Evolutionary conservation across 2,888 invertebrate species (phyloP).

Genomic region (Leptinotarsa rubiginosa): DNA sequence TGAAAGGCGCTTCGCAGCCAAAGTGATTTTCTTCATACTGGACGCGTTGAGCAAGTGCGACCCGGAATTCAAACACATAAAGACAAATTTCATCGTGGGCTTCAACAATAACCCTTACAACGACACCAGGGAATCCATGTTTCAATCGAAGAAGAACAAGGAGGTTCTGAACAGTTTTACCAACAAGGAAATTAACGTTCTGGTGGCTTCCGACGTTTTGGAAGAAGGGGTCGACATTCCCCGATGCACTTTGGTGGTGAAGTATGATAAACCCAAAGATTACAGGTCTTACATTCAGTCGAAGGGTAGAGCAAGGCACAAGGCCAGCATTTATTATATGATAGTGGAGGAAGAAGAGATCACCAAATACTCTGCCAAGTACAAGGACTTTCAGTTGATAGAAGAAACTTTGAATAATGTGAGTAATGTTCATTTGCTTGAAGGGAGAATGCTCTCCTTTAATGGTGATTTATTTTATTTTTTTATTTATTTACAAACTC

Average conservation of each 20-base stretch:
- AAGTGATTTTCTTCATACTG: slow-evolving; percentile 78
- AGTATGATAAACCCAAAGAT: slow-evolving; percentile 78
- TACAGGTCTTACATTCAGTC: slow-evolving; percentile 89
- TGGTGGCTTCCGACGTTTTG: slow-evolving; percentile 83
- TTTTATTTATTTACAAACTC: no score
- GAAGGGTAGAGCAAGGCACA: slow-evolving; percentile 86
- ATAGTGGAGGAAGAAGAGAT: slow-evolving; percentile 65
- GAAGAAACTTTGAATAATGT: slow-evolving; percentile 70
- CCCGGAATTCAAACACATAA: slow-evolving; percentile 70
- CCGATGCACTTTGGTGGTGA: slow-evolving; percentile 82
- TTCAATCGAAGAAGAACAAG: slow-evolving; percentile 67
- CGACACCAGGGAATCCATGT: slow-evolving; percentile 70
- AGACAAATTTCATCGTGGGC: slow-evolving; percentile 81
- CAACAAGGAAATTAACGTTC: slow-evolving; percentile 72
- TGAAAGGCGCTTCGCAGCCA: slow-evolving; percentile 79
- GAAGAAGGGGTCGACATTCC: slow-evolving; percentile 93
- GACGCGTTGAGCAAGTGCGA: slow-evolving; percentile 67
- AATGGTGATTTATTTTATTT: no score
- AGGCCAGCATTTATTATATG: slow-evolving; percentile 72
- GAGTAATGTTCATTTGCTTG: slow-evolving; percentile 47
- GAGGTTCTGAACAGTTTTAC: slow-evolving; percentile 70
- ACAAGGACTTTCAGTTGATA: slow-evolving; percentile 63
- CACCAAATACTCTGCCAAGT: slow-evolving; percentile 59
- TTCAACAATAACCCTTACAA: slow-evolving; percentile 71
- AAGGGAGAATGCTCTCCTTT: no score